Conservation (phyloP, 2,888 invertebrate species). For the Stomorhina lunata region DNA sequence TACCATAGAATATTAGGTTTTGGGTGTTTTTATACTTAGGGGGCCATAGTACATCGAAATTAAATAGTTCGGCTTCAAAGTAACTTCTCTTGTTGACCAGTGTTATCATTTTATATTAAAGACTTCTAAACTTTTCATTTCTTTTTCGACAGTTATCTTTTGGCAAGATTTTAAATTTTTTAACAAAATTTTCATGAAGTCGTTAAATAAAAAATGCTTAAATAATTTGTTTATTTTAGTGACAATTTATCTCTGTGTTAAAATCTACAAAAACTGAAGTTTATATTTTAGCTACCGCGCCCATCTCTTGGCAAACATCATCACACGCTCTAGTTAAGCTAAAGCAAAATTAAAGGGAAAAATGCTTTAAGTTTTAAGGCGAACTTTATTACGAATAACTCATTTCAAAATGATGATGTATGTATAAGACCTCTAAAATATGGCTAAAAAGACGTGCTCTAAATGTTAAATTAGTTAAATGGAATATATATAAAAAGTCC, state of each 20-base stretch:
- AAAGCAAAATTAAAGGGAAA: slow-evolving; percentile 18
- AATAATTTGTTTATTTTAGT: slow-evolving; percentile 35
- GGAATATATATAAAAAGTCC: slow-evolving; percentile 37
- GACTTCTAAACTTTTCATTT: too few relatives aligned
- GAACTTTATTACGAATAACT: slow-evolving; percentile 52
- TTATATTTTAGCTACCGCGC: slow-evolving; percentile 6
- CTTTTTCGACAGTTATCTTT: too few relatives aligned
- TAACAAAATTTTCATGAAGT: not conserved
- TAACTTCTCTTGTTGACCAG: too few relatives aligned
- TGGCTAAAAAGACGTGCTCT: slow-evolving; percentile 53
- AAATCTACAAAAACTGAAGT: slow-evolving; percentile 29
- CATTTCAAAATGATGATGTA: slow-evolving; percentile 55
- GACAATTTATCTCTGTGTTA: slow-evolving; percentile 32
- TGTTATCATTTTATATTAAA: too few relatives aligned
- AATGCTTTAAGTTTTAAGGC: slow-evolving; percentile 10
- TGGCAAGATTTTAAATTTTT: not conserved
- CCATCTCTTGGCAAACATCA: not conserved
- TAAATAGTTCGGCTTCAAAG: too few relatives aligned
- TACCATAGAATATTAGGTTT: too few relatives aligned
- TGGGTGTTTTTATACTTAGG: too few relatives aligned
- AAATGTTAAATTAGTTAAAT: slow-evolving; percentile 46
- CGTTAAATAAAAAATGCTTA: not conserved
- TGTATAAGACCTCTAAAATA: slow-evolving; percentile 49
- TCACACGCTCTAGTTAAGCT: slow-evolving; percentile 26
- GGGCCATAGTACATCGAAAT: too few relatives aligned